phyloP scores from a whole-genome alignment of 30 jellyfish, hydroid and myxozoan species.

The Chironex yamaguchii region DNA sequence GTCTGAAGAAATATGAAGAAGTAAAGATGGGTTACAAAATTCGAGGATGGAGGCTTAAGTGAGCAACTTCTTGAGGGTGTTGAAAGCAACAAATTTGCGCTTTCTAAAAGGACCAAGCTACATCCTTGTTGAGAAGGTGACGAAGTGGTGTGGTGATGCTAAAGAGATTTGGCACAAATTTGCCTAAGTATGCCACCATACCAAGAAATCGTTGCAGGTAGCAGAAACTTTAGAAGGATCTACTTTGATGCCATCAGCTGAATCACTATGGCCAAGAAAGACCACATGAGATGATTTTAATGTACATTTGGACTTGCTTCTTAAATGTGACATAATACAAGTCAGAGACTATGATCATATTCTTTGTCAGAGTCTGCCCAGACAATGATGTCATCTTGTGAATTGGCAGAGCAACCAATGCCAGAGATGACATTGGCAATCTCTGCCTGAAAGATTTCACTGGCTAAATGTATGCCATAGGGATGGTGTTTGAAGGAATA shows the following conservation, averaged over 20 bases:
- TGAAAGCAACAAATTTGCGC: constrained; percentile 61
- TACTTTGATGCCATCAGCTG: not conserved
- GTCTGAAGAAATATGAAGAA: not conserved
- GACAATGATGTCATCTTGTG: constrained; percentile 79
- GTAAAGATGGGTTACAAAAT: not conserved
- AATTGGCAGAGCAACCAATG: constrained; percentile 52
- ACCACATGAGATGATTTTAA: not conserved
- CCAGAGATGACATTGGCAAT: constrained; percentile 52
- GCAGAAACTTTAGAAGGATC: not conserved
- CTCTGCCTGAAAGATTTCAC: constrained; percentile 71
- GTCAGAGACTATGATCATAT: not conserved
- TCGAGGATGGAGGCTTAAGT: not conserved
- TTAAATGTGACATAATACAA: not conserved
- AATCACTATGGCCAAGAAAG: not conserved
- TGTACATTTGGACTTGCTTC: not conserved
- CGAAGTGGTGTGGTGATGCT: too few species aligned
- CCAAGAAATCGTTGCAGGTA: constrained; percentile 4
- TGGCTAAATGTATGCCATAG: constrained; percentile 74
- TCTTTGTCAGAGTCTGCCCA: constrained; percentile 35
- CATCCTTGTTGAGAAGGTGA: constrained; percentile 45
- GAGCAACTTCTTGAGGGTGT: not conserved
- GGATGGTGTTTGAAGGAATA: constrained; percentile 42
- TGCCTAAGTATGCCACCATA: constrained; percentile 32
- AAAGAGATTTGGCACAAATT: constrained; percentile 41
- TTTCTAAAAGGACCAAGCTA: constrained; percentile 33